phyloP scores from a whole-genome alignment of 2,113 vertebrate genomes.

The Spilogale gracilis region DNA sequence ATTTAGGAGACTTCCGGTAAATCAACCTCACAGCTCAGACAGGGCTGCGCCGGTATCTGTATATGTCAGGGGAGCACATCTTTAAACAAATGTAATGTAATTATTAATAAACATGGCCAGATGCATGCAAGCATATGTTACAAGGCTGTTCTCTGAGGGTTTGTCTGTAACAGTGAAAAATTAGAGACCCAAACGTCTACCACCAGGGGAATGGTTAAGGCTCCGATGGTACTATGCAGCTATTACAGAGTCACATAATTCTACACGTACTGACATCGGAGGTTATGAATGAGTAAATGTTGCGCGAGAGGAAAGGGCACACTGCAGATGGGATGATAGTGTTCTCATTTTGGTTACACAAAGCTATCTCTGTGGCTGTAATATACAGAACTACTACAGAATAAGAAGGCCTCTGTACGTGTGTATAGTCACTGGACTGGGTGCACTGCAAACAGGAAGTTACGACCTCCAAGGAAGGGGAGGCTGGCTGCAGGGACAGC shows the following conservation, averaged over 20 bases:
- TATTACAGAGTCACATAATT: not conserved
- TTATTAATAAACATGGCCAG: conserved; percentile 54
- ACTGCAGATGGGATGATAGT: not conserved
- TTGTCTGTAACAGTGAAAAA: not conserved
- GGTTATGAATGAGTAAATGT: not conserved
- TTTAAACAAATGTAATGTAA: conserved; percentile 31
- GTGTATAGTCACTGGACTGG: not conserved
- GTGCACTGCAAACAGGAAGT: not conserved
- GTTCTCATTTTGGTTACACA: not conserved
- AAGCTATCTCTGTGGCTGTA: not conserved
- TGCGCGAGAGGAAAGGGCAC: not conserved
- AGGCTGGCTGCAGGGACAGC: not conserved
- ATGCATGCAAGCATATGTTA: not conserved
- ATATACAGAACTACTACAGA: not conserved
- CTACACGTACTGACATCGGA: not conserved
- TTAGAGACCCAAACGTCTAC: conserved; percentile 42
- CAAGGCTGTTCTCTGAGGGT: not conserved
- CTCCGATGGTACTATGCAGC: not conserved
- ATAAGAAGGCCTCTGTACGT: not conserved
- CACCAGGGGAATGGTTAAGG: not conserved
- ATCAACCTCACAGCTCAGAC: not conserved
- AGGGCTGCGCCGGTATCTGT: not conserved
- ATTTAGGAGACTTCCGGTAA: not conserved
- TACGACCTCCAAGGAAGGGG: not conserved
- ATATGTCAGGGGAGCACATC: not conserved